Evolutionary conservation across 2,888 invertebrate species (phyloP), one percentile per base, ranked within the genome.

Genomic region (Limenitis camilla): DNA sequence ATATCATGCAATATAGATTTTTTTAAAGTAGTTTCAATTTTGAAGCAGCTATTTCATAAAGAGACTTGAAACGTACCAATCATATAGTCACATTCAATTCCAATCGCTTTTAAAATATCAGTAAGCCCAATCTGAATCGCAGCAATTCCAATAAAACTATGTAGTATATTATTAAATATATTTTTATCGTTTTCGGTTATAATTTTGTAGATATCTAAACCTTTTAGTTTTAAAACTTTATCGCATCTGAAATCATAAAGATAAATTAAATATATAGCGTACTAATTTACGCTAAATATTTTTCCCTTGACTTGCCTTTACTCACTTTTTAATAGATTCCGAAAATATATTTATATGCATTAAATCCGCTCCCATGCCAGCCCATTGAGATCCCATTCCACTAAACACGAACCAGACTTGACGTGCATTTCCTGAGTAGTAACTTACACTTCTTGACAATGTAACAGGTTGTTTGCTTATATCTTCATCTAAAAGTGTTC

Each of bases 81-180:
- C 42, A 42, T 42, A 32, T 42, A 19, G 19, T 42, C 42, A 5
- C 42, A 42, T 42, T 42, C 31, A n/a, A 42, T 32, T 27, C 33
- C 32, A 29, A 48, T n/a, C 6, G 10, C 27, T 6, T 8, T 42
- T n/a, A 42, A 9, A 3, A 42, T 42, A 42, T 42, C 42, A 1
- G 35, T 28, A n/a, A 43, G 33, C 5, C 33, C 43, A 6, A 43
- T 43, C 35, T 43, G 43, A n/a, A 43, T 28, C 7, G 33, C 91
- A 8, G 93, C 91, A 58, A 94, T 94, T 28, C 92, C 91, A 28
- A 94, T 91, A 71, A 95, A 94, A 6, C 92, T 91, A 73, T 92
- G 82, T 19, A 93, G 66, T 41, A 92, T 92, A 65, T 92, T 90
- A 48, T 92, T 89, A 66, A 91, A 92, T 32, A 89, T 89, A 4